Conservation (phyloP, 2,888 invertebrate species). For the Dysmachus trigonus region DNA sequence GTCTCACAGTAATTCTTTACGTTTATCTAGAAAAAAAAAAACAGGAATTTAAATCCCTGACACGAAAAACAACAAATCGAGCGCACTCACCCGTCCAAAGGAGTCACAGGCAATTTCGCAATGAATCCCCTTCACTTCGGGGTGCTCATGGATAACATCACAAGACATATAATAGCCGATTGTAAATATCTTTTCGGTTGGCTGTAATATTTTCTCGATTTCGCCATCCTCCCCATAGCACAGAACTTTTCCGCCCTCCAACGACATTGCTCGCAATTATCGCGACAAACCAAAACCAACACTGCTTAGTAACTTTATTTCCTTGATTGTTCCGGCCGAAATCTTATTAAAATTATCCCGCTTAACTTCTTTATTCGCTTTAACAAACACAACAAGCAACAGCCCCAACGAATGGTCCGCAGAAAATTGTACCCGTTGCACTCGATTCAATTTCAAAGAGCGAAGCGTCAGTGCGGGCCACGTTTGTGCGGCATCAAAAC, state of each 20-base stretch:
- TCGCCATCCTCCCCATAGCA: background rate
- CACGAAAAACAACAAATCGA: background rate
- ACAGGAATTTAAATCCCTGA: background rate
- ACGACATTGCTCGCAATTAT: background rate
- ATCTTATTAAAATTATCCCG: background rate
- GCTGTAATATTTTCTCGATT: background rate
- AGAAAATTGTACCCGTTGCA: background rate
- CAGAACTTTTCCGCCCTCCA: background rate
- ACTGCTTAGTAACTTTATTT: background rate
- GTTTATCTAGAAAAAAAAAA: conserved; percentile 58
- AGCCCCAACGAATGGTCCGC: background rate
- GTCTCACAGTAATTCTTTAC: conserved; percentile 57
- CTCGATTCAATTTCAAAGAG: background rate
- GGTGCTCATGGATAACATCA: conserved; percentile 57
- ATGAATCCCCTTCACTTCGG: conserved; percentile 56
- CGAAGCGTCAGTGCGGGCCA: background rate
- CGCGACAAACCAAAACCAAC: background rate
- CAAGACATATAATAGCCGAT: conserved; percentile 59
- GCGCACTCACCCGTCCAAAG: conserved; percentile 58
- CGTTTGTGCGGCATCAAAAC: background rate
- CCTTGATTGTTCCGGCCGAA: background rate
- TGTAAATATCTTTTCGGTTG: conserved; percentile 57
- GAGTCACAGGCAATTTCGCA: conserved; percentile 61
- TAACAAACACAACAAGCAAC: background rate
- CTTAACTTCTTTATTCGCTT: background rate